A percentile compares a stretch with the other conserved stretches of the same genome.
phyloP scores from a whole-genome alignment of 2,888 invertebrate genomes.

The Galeopsomyia nigrocyanea region DNA sequence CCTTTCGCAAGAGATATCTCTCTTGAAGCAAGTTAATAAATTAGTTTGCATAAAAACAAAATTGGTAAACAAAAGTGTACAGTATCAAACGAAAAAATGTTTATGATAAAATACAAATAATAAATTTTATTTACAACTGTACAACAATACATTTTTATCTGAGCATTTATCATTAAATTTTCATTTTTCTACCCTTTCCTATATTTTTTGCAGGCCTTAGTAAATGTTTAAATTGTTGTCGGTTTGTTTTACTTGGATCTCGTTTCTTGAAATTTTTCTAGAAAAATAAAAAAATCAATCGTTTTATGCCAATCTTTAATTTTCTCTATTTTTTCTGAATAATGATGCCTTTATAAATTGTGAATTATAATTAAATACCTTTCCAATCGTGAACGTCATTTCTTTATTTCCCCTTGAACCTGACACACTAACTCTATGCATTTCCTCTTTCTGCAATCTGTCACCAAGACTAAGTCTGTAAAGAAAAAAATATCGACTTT shows the following conservation, averaged over 20 bases:
- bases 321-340: constrained; percentile 1
- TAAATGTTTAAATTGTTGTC: constrained; percentile 78
- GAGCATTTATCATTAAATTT: constrained; percentile 12
- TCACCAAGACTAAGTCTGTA: constrained; percentile 80
- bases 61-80: constrained; percentile 21
- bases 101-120: constrained; percentile 38
- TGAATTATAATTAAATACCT: constrained; percentile 59
- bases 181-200: constrained; percentile 52
- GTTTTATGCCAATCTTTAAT: neutral
- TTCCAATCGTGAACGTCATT: constrained; percentile 82
- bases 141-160: constrained; percentile 35
- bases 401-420: constrained; percentile 81
- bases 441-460: constrained; percentile 76
- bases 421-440: constrained; percentile 70
- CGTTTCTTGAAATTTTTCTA: constrained; percentile 52
- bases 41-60: constrained; percentile 27
- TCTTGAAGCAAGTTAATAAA: constrained; percentile 22
- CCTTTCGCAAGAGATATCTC: constrained; percentile 50
- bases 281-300: constrained; percentile 34
- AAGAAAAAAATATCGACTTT: constrained; percentile 33
- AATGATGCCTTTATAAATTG: neutral
- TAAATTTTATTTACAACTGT: constrained; percentile 50
- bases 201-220: constrained; percentile 72
- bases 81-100: constrained; percentile 15
- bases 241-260: constrained; percentile 62